Evolutionary conservation across 2,797 vertebrate genomes (phyloP).

Genomic region (Sparidentex hasta): DNA sequence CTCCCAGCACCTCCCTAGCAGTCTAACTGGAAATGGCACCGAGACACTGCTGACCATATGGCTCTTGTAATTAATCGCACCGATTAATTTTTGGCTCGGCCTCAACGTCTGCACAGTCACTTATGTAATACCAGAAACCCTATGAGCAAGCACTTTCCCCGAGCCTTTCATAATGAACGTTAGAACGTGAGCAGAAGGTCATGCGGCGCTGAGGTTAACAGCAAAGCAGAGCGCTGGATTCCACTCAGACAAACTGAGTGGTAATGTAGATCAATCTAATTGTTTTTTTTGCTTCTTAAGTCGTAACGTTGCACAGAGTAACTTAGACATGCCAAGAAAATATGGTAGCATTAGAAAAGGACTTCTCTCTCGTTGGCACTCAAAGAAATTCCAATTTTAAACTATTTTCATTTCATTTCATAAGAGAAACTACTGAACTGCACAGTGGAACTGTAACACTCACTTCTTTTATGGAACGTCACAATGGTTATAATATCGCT

Average conservation of each 20-base stretch:
- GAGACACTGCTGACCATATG: slow-evolving; percentile 86
- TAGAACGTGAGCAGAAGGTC: slow-evolving; percentile 54
- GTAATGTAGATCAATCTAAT: slow-evolving; percentile 39
- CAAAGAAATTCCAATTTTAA: not conserved
- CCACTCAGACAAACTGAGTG: slow-evolving; percentile 33
- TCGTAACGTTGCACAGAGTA: not conserved
- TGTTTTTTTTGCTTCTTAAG: slow-evolving; percentile 6
- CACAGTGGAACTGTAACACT: not conserved
- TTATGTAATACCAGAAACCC: slow-evolving; percentile 76
- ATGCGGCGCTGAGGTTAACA: slow-evolving; percentile 48
- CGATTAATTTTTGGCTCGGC: slow-evolving; percentile 85
- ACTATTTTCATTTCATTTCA: not conserved
- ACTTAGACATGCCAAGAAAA: not conserved
- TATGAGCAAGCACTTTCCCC: slow-evolving; percentile 63
- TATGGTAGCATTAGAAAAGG: not conserved
- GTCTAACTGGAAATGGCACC: slow-evolving; percentile 84
- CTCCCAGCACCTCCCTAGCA: slow-evolving; percentile 82
- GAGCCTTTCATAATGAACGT: slow-evolving; percentile 38
- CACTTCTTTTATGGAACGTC: not conserved
- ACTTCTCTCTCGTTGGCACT: not conserved
- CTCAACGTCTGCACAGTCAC: slow-evolving; percentile 78
- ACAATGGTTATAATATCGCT: not conserved
- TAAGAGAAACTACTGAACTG: not conserved
- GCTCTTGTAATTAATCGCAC: slow-evolving; percentile 86
- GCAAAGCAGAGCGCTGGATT: slow-evolving; percentile 34